Evolutionary conservation across 2,797 vertebrate species (phyloP), one percentile per base, ranked within the genome.

Genomic region (Bucorvus abyssinicus): DNA sequence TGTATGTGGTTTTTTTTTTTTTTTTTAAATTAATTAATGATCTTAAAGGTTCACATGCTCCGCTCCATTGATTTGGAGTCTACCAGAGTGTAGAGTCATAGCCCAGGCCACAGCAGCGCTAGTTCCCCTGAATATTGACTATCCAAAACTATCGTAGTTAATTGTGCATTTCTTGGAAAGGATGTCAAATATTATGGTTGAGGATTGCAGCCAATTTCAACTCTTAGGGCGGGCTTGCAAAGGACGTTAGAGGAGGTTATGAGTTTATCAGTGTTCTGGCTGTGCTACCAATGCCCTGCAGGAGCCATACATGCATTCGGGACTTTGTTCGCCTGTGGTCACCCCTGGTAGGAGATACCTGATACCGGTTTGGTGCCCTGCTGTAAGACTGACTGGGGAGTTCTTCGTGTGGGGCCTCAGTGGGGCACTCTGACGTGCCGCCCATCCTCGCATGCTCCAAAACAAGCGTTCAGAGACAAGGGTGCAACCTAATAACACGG

Each of bases 191-290:
- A 32, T 59, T 75, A 27, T 30, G 47, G 36, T 63, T 82, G 73
- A 88, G 74, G 40, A 70, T 32, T 94, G 75, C 67, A 84, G 73
- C 73, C 79, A 91, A 42, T 78, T 95, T 95, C 76, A 89, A n/a
- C 79, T 88, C 3, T 78, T 71, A 68, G 30, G 16, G 32, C 75
- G 85, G 82, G 40, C 50, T 90, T 90, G 73, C 50, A 61, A 64
- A 84, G 26, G 57, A 74, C 71, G 16, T 36, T 83, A 68, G 57
- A 70, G 26, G 42, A 78, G 50, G 18, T 55, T 75, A 44, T 53
- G 61, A 84, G 57, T 84, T 94, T 90, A 71, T 90, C 55, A 34
- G 53, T 52, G 34, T 83, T 36, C n/a, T 93, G 69, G 65, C 38
- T 71, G 4, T 57, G 65, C 32, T 50, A 2, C 56, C 40, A 27